A percentile compares a stretch with the other conserved stretches of the same genome.
Conservation (phyloP, 2,797 vertebrate genomes). For the Hoplostethus atlanticus region DNA sequence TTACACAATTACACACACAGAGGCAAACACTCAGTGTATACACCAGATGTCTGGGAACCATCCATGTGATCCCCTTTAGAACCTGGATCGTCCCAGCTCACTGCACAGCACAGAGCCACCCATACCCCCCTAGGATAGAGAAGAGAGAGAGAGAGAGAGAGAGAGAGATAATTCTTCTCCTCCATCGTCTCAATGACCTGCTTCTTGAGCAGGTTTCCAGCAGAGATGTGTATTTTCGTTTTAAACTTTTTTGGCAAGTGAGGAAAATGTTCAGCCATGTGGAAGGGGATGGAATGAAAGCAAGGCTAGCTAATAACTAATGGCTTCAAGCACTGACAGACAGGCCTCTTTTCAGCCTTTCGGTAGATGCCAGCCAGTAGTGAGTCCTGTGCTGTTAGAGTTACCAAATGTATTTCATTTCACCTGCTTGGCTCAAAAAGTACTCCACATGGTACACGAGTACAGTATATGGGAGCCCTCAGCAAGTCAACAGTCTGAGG, state of each 20-base stretch:
- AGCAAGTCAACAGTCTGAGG: no score
- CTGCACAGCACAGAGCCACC: conserved; percentile 6
- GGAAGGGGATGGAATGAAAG: conserved; percentile 9
- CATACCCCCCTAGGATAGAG: not conserved
- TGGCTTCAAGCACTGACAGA: conserved; percentile 3
- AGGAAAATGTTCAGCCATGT: conserved; percentile 18
- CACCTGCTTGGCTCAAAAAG: no score
- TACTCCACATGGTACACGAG: no score
- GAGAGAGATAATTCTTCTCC: not conserved
- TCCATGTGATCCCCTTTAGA: conserved; percentile 17
- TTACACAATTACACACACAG: not conserved
- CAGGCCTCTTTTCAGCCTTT: no score
- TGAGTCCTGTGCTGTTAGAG: no score
- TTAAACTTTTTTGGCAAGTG: conserved; percentile 22
- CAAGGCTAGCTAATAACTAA: not conserved
- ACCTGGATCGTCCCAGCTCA: not conserved
- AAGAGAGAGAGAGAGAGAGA: not conserved
- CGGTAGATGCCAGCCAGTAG: no score
- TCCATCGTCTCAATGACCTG: not conserved
- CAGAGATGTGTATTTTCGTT: not conserved
- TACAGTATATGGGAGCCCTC: no score
- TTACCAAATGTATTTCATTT: no score
- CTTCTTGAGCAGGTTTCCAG: conserved; percentile 16
- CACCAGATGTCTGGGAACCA: not conserved
- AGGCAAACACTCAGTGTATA: not conserved